phyloP scores from a whole-genome alignment of 2,888 invertebrate genomes.

The Lottia gigantea region DNA sequence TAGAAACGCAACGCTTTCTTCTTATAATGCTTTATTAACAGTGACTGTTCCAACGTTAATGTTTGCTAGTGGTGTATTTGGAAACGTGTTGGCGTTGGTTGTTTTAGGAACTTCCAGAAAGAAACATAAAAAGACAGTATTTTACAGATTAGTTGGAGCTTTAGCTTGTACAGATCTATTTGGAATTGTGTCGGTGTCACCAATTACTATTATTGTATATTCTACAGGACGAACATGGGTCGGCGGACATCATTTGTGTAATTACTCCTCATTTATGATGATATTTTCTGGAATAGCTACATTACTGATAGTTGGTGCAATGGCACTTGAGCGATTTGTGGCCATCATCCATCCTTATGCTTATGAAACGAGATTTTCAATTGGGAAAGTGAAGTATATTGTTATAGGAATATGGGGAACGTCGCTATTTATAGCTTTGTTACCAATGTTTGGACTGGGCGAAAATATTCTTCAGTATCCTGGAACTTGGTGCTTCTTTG shows the following conservation, averaged over 20 bases:
- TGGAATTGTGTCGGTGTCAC: conserved; percentile 60
- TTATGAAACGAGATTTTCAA: conserved; percentile 51
- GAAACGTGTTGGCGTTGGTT: conserved; percentile 62
- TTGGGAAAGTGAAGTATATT: conserved; percentile 42
- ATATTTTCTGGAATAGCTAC: conserved; percentile 61
- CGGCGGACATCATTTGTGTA: conserved; percentile 57
- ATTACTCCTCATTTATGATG: conserved; percentile 63
- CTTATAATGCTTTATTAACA: conserved; percentile 25
- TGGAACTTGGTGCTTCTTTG: conserved; percentile 67
- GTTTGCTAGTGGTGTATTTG: conserved; percentile 53
- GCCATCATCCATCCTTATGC: conserved; percentile 59
- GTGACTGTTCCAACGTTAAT: conserved; percentile 42
- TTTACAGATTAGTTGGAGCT: conserved; percentile 63
- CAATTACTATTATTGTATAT: conserved; percentile 49
- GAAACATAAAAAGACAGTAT: conserved; percentile 59
- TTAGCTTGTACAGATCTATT: conserved; percentile 63
- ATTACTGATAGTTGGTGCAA: conserved; percentile 62
- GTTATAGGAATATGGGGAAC: conserved; percentile 47
- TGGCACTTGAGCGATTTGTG: conserved; percentile 64
- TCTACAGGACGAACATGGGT: conserved; percentile 48
- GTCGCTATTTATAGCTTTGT: conserved; percentile 49
- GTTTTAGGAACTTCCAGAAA: conserved; percentile 53
- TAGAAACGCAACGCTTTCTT: not conserved
- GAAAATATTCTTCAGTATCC: conserved; percentile 64
- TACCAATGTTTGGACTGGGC: conserved; percentile 64